These are phyloP conservation scores for Poecilia velifera DNA, from an alignment of 2,797 vertebrate genomes.

Conservation along the genomic window DNA sequence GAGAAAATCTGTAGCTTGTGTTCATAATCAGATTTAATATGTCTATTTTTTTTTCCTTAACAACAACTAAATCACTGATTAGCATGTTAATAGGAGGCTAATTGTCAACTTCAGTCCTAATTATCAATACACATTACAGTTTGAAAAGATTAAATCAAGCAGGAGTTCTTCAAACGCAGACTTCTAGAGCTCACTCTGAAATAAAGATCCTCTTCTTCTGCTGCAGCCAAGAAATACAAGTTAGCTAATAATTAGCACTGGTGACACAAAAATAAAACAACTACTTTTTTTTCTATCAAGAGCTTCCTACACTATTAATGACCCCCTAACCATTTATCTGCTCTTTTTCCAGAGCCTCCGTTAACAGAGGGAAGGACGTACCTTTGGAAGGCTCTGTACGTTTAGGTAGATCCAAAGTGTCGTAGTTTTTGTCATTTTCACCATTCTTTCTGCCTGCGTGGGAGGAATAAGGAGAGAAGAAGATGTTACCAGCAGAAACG, in stretches of 20 bases:
- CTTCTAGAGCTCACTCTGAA: constrained; percentile 12
- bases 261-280: constrained; percentile 28
- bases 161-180: constrained; percentile 6
- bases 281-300: constrained; percentile 1
- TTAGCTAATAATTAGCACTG: constrained; percentile 13
- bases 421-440: constrained; percentile 89
- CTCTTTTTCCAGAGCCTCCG: neutral
- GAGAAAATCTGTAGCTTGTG: neutral
- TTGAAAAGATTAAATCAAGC: neutral
- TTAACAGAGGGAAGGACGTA: constrained; percentile 44
- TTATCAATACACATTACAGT: neutral
- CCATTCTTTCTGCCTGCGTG: constrained; percentile 88
- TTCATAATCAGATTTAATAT: neutral
- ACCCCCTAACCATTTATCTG: constrained; percentile 11
- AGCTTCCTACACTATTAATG: neutral
- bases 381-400: constrained; percentile 89
- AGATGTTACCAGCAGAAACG: constrained; percentile 28
- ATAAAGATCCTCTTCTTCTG: constrained; percentile 3
- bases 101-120: neutral
- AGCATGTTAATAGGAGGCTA: neutral
- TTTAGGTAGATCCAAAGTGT: constrained; percentile 92
- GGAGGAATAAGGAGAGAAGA: constrained; percentile 33
- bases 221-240: too few species aligned
- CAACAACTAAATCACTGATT: neutral
- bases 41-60: neutral